Evolutionary conservation across 2,888 invertebrate genomes (phyloP).

Genomic region (Lissocephala sabroskyi): DNA sequence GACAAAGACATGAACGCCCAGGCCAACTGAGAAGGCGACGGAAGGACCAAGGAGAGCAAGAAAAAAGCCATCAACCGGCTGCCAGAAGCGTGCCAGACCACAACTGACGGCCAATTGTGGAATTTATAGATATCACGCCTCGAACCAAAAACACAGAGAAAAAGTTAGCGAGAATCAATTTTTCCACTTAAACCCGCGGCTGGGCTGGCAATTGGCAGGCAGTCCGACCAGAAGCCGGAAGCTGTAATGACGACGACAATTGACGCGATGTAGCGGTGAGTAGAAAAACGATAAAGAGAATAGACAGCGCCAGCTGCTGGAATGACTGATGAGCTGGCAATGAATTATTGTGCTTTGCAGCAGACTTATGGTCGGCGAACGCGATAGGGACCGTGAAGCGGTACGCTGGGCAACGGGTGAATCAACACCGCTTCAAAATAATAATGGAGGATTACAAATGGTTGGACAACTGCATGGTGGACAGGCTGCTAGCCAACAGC

Average conservation of each 20-base stretch:
- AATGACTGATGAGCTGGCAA: not conserved
- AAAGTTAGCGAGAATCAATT: not conserved
- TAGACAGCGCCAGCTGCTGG: not conserved
- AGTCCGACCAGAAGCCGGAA: constrained; percentile 27
- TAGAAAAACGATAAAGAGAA: constrained; percentile 20
- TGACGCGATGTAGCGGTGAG: constrained; percentile 73
- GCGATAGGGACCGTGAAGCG: constrained; percentile 74
- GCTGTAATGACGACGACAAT: constrained; percentile 70
- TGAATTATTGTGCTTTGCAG: constrained; percentile 36
- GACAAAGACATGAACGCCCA: not conserved
- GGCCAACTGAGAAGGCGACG: not conserved
- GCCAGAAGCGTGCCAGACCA: constrained; percentile 2
- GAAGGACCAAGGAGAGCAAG: constrained; percentile 3
- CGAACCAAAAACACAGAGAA: constrained; percentile 9
- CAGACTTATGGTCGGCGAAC: constrained; percentile 74
- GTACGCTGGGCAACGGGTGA: constrained; percentile 74
- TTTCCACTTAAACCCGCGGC: not conserved
- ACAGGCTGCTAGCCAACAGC: constrained; percentile 72
- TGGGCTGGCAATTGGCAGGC: not conserved
- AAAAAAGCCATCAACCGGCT: constrained; percentile 15
- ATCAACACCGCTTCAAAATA: constrained; percentile 74
- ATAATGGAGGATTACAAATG: constrained; percentile 73
- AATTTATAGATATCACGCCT: constrained; percentile 48
- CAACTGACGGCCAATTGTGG: not conserved
- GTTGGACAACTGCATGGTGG: constrained; percentile 72